phyloP scores from a whole-genome alignment of 1,140 invertebrate species.

The Drosophila chauvacae region DNA sequence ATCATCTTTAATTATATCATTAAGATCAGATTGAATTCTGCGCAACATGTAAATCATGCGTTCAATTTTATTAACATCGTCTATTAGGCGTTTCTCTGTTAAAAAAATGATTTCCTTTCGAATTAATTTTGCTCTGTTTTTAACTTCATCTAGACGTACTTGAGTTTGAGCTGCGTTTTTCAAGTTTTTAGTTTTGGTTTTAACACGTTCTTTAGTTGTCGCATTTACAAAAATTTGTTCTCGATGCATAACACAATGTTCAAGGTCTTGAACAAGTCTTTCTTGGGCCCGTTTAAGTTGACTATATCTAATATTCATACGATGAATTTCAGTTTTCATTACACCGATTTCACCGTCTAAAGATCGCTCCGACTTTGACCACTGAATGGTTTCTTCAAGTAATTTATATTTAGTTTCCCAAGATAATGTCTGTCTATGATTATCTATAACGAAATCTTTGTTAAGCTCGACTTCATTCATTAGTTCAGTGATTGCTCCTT shows the following conservation, averaged over 20 bases:
- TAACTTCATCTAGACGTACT: constrained; percentile 86
- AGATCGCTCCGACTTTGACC: constrained; percentile 86
- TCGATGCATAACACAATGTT: constrained; percentile 89
- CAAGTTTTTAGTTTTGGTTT: constrained; percentile 72
- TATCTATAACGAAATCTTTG: constrained; percentile 87
- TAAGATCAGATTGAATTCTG: constrained; percentile 80
- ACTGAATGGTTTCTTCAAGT: constrained; percentile 88
- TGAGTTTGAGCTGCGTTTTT: constrained; percentile 51
- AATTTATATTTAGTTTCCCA: constrained; percentile 92
- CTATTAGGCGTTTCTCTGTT: constrained; percentile 46
- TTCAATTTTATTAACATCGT: constrained; percentile 73
- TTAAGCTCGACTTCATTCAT: constrained; percentile 88
- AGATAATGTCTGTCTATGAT: constrained; percentile 89
- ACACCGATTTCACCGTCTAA: constrained; percentile 88
- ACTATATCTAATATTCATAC: constrained; percentile 90
- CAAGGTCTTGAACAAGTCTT: constrained; percentile 90
- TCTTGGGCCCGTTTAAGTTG: constrained; percentile 90
- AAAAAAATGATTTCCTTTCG: constrained; percentile 84
- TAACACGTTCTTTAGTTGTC: constrained; percentile 86
- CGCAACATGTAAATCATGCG: constrained; percentile 58
- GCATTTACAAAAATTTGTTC: constrained; percentile 88
- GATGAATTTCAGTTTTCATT: constrained; percentile 92
- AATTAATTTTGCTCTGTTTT: constrained; percentile 86
- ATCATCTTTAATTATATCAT: constrained; percentile 85
- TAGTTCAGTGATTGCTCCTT: constrained; percentile 88